Evolutionary conservation across 2,113 vertebrate species (phyloP).

Genomic region (Neotragus pygmaeus): DNA sequence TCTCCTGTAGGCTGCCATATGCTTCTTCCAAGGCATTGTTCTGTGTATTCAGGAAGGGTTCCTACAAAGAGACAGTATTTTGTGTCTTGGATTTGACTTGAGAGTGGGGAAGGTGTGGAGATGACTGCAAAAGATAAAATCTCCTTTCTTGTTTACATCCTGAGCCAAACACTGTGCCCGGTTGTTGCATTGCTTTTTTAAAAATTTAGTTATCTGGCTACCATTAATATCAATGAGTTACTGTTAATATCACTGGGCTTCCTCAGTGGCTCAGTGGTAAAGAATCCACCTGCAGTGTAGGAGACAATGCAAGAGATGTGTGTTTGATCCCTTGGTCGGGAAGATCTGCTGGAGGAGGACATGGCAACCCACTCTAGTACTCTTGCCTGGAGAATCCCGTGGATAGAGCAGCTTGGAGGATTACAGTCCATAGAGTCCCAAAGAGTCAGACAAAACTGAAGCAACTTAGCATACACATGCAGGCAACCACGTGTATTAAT

Average conservation of each 20-base stretch:
- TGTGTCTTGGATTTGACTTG: not conserved
- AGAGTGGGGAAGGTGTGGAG: not conserved
- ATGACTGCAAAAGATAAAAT: not conserved
- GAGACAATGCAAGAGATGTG: not conserved
- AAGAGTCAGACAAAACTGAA: not conserved
- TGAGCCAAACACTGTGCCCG: not conserved
- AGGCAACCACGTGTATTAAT: not conserved
- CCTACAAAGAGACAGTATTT: not conserved
- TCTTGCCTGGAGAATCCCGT: not conserved
- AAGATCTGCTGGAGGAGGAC: not conserved
- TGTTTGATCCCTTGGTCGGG: not conserved
- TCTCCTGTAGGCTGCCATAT: not conserved
- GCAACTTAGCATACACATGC: not conserved
- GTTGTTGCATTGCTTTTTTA: not conserved
- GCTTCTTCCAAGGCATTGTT: not conserved
- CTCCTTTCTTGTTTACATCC: not conserved
- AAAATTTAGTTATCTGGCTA: not conserved
- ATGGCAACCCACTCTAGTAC: not conserved
- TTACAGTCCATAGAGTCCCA: not conserved
- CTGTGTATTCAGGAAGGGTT: not conserved
- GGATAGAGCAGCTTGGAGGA: not conserved
- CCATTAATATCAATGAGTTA: not conserved
- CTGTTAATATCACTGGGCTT: not conserved
- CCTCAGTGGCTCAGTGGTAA: not conserved
- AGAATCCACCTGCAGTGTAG: not conserved